Conservation (phyloP, 1,140 invertebrate genomes). For the Euura lappo region DNA sequence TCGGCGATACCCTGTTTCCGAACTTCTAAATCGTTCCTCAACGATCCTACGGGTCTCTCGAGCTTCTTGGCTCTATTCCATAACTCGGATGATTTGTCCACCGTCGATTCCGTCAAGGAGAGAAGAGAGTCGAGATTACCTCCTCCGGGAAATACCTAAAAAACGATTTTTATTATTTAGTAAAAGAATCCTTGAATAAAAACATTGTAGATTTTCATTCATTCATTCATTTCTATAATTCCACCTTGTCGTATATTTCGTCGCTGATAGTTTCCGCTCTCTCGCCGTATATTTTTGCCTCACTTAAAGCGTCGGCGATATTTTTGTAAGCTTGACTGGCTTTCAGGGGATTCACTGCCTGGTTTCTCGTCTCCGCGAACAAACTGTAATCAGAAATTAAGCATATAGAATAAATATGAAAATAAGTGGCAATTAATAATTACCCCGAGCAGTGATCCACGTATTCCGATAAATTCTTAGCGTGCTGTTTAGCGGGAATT, state of each 20-base stretch:
- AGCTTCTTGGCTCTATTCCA: constrained; percentile 54
- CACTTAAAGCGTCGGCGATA: constrained; percentile 72
- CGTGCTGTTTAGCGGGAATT: constrained; percentile 70
- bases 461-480: constrained; percentile 66
- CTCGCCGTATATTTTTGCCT: constrained; percentile 69
- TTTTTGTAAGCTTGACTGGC: constrained; percentile 84
- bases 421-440: constrained; percentile 13
- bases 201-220: constrained; percentile 8
- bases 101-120: constrained; percentile 56
- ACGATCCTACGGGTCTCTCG: constrained; percentile 35
- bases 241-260: constrained; percentile 63
- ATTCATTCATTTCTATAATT: constrained; percentile 29
- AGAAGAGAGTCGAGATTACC: constrained; percentile 48
- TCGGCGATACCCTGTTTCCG: constrained; percentile 58
- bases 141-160: constrained; percentile 42
- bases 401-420: no score
- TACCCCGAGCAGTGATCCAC: constrained; percentile 69
- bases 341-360: constrained; percentile 73
- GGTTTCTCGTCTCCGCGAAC: constrained; percentile 71
- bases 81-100: constrained; percentile 54
- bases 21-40: constrained; percentile 45
- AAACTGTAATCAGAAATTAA: constrained; percentile 57
- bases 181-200: constrained; percentile 1
- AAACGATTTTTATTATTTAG: neutral
- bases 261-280: constrained; percentile 69